Evolutionary conservation across 2,113 vertebrate species (phyloP).

Genomic region (Tenebrosternarchus preto): DNA sequence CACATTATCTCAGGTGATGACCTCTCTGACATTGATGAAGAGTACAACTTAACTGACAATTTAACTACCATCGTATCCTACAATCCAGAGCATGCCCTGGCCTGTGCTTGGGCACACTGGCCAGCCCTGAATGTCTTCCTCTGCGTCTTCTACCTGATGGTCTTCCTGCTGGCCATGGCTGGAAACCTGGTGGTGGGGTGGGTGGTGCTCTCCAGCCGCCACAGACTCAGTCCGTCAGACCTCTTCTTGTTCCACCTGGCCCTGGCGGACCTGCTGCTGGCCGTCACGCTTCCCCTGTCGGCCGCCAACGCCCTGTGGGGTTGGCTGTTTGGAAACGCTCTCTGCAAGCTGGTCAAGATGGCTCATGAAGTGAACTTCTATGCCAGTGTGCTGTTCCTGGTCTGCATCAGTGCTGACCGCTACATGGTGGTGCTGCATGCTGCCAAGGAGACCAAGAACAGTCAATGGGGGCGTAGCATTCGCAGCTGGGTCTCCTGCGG

Average conservation of each 20-base stretch:
- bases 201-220: constrained; percentile 62
- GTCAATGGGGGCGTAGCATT: not conserved
- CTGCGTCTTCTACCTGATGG: constrained; percentile 6
- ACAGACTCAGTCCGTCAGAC: constrained; percentile 63
- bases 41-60: not conserved
- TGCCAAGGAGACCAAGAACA: not conserved
- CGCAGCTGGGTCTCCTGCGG: constrained; percentile 58
- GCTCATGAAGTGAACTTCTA: constrained; percentile 70
- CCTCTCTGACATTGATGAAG: not conserved
- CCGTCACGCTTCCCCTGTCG: constrained; percentile 66
- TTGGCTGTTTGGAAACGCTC: constrained; percentile 69
- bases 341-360: constrained; percentile 67
- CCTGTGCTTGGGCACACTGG: not conserved
- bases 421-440: constrained; percentile 69
- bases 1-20: not conserved
- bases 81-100: not conserved
- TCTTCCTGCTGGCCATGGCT: constrained; percentile 69
- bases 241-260: constrained; percentile 73
- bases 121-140: not conserved
- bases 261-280: constrained; percentile 68
- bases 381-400: constrained; percentile 75
- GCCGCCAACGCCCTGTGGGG: constrained; percentile 39
- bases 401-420: constrained; percentile 73
- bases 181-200: constrained; percentile 70
- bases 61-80: not conserved